Evolutionary conservation across 2,888 invertebrate genomes (phyloP), one percentile per base, ranked within the genome.

Genomic region (Campoplex capitator): DNA sequence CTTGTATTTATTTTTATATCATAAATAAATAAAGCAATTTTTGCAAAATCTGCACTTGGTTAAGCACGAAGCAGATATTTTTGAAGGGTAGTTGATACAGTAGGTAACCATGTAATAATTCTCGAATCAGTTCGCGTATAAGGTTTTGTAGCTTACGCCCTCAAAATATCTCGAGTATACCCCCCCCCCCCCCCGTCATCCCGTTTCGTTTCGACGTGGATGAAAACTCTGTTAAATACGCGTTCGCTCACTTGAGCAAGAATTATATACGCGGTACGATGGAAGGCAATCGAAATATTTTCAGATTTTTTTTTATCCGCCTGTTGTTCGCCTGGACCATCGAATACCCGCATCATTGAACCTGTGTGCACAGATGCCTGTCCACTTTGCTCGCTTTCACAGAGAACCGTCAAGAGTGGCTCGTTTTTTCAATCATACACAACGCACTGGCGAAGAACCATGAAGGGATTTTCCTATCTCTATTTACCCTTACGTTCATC

Each of bases 281-380:
- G 9, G 56, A 45, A 74, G 74, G 79, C 68, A 68, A 86, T 77
- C 56, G 45, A 76, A 80, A 78, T 70, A 51, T 71, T 62, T 65
- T 74, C 18, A 54, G 58, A 76, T 86, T 78, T 87, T 56, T 62
- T 70, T 67, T 73, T 16, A 51, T 18, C n/a, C 54, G 67, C 67
- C 85, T 56, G 78, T 70, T 74, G 38, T 74, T 35, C 3, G 23
- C 28, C 23, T 23, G n/a, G 48, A 32, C n/a, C 38, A 77, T 86
- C 83, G 88, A 81, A 88, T 88, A 88, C 90, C 91, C 90, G 91
- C 90, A 91, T 91, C 89, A 84, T 91, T 83, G 87, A 90, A 82
- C 73, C 84, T 78, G 78, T 70, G 83, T 86, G 89, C 90, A 90
- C 91, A 91, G 90, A 91, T 91, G 91, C 87, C 81, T 88, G 83